Percentiles rank a stretch among this genome's conserved stretches.
phyloP scores from a whole-genome alignment of 2,888 invertebrate genomes.

The Gastrophysa polygoni region DNA sequence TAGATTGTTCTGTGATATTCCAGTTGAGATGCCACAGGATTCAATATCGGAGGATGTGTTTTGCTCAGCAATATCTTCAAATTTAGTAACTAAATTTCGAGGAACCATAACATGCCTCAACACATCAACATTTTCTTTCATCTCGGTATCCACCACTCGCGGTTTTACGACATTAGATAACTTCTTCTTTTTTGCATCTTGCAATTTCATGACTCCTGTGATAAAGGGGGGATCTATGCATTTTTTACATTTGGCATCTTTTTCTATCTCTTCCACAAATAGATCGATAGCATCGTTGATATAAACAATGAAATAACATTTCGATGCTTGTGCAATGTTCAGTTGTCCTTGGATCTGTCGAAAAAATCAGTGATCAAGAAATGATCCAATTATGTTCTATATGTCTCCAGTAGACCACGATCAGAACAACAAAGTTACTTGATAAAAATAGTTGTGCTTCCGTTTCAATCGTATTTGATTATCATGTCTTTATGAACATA shows the following conservation, averaged over 20 bases:
- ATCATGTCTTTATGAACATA: background rate
- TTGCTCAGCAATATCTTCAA: background rate
- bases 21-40: background rate
- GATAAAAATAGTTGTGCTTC: background rate
- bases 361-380: background rate
- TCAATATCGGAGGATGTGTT: background rate
- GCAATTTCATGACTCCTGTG: background rate
- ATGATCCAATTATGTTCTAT: background rate
- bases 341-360: background rate
- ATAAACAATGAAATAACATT: background rate
- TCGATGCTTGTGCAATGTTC: background rate
- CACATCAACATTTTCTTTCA: background rate
- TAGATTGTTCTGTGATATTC: conserved; percentile 59
- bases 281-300: background rate
- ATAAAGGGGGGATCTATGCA: background rate
- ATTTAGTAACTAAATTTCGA: background rate
- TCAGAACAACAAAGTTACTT: background rate
- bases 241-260: background rate
- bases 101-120: background rate
- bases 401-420: background rate
- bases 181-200: background rate
- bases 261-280: no score
- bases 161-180: background rate
- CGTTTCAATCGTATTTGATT: background rate
- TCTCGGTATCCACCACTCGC: background rate